phyloP scores from a whole-genome alignment of 2,888 invertebrate species.

The Achlya flavicornis region DNA sequence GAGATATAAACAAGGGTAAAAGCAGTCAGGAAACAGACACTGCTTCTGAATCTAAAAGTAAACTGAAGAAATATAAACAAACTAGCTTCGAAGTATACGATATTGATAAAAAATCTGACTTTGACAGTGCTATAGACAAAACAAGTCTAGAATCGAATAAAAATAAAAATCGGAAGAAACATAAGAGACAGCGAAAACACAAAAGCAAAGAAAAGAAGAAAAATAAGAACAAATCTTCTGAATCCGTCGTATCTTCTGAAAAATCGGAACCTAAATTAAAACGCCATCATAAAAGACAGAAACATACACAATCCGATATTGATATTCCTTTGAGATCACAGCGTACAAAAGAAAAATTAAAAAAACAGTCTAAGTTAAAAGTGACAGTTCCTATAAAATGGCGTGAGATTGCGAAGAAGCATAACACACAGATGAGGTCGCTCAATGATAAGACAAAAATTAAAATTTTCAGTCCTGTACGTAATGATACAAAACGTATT shows the following conservation, averaged over 20 bases:
- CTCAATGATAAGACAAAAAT: too few species aligned
- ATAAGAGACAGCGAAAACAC: neutral
- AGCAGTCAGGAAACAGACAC: neutral
- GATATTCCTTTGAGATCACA: neutral
- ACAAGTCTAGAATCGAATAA: neutral
- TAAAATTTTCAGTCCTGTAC: too few species aligned
- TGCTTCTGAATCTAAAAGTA: neutral
- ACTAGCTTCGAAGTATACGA: neutral
- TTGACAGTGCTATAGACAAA: neutral
- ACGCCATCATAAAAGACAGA: neutral
- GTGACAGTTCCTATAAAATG: neutral
- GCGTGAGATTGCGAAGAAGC: neutral
- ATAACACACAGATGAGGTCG: neutral
- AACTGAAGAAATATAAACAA: neutral
- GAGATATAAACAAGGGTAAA: neutral
- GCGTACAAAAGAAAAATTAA: neutral
- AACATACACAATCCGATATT: neutral
- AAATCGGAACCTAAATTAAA: neutral
- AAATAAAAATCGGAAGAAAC: neutral
- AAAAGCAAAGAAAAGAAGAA: neutral
- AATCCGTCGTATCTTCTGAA: neutral
- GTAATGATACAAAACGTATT: too few species aligned
- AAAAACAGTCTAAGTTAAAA: neutral
- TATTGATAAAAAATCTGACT: neutral
- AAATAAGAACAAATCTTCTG: neutral